Base-by-base conservation (phyloP, 23 tunicate genomes). In the Aplidium turbinatum region DNA sequence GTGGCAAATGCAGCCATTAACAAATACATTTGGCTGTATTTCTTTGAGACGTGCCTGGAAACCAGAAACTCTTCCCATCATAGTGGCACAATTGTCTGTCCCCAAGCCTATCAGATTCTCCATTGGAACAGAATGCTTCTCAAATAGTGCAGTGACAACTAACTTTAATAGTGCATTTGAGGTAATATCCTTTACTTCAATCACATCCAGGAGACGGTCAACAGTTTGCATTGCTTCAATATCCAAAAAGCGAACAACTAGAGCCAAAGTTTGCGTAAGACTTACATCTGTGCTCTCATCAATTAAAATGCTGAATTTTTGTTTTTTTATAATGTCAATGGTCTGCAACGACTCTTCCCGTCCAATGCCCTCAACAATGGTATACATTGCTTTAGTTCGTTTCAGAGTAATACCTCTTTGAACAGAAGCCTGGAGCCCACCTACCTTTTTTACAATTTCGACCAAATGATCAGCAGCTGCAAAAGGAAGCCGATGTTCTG, bases 41-140 rank as follows among this genome's bases (percentile, higher is more conserved):
- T 54, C 24, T n/a, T 54, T 54, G 4, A 54, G 4, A 18, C 22
- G 60, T 11, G 60, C 60, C 21, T 54, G 60, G 22, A 13, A 54
- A 18, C 60, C n/a, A n/a, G 60, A 54, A 54, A 54, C 60, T 54
- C 60, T 54, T 18, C 60, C 60, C 60, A 54, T 54, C 22, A 54
- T 54, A 18, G 60, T 54, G n/a, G 60, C 22, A n/a, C 60, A 54
- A 54, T 54, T 54, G 21, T 54, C 60, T 11, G 60, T 25, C 21
- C 60, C 60, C 21, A 54, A 11, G 19, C 22, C 60, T 5, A 54
- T 54, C n/a, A 54, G 60, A 54, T 54, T 54, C 21, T 54, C n/a
- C 4, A 22, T 54, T 11, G 60, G 60, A 54, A 54, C 21, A n/a
- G 22, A 54, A 54, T 54, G 23, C 21, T 54, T 54, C 21, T 54